Evolutionary conservation across 1,140 invertebrate species (phyloP), one percentile per base, ranked within the genome.

Genomic region (Eueides isabella): DNA sequence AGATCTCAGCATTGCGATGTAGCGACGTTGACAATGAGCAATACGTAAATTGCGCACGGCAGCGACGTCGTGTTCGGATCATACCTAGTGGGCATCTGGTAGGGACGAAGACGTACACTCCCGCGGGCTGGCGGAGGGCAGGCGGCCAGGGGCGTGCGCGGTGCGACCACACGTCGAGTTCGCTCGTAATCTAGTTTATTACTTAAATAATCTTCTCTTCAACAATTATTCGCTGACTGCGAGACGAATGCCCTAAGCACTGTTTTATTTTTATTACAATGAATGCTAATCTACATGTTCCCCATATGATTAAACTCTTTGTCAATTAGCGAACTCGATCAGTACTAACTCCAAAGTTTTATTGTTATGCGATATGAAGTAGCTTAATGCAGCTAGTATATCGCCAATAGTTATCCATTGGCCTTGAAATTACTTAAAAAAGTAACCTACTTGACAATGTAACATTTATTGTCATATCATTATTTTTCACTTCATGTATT

Each of bases 21-120:
- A 83, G 77, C 74, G 77, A 71, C 70, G 75, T 81, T 86, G 75
- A 80, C 82, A 84, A 86, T 83, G 77, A 84, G 75, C 80, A 80
- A 80, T 75, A 78, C 78, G 80, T 79, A 79, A 82, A 75, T 75
- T 44, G 83, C 80, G 85, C 83, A 83, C 84, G 72, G 81, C 80
- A 77, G 72, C 79, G 79, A 85, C 85, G 84, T 87, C 85, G 73
- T 82, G 66, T 48, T 80, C 77, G 72, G 77, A 77, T 81, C 88
- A 91, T 89, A 80, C 71, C 67, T 80, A 80, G 79, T 83, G 85
- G 82, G 82, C 84, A 86, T 90, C 84, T 89, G 87, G 85, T 85
- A 87, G 84, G 85, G 88, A 85, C 80, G 83, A 86, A 90, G 90
- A 87, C 89, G 89, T 89, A 86, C 85, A 86, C 85, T 88, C 86